These are phyloP conservation scores for Campoletis raptor DNA, from an alignment of 2,888 invertebrate genomes.

Conservation along the genomic window DNA sequence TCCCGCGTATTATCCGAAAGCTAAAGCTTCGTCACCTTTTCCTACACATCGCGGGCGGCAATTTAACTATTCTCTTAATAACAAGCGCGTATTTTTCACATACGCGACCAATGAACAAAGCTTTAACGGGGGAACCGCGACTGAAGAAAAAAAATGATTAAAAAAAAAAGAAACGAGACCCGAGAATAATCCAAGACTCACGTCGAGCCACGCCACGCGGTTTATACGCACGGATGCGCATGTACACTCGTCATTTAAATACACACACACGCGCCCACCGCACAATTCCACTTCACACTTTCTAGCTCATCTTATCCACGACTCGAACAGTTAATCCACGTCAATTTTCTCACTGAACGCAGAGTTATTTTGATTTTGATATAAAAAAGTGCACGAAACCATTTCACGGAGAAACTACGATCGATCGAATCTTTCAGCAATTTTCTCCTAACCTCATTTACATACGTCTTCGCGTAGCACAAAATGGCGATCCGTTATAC, in stretches of 20 bases:
- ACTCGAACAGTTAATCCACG: not conserved
- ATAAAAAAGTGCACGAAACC: not conserved
- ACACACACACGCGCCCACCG: not conserved
- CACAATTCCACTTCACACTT: not conserved
- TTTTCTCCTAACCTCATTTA: not conserved
- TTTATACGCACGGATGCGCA: not conserved
- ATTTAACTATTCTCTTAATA: constrained; percentile 13
- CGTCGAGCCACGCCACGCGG: not conserved
- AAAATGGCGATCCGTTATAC: not conserved
- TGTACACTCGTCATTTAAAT: constrained; percentile 1
- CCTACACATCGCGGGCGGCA: not conserved
- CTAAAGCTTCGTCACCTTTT: constrained; percentile 27
- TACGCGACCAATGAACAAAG: constrained; percentile 53
- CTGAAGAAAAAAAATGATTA: constrained; percentile 14
- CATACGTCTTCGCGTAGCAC: not conserved
- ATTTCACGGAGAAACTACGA: not conserved
- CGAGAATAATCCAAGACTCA: constrained; percentile 5
- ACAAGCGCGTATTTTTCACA: not conserved
- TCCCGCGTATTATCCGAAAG: not conserved
- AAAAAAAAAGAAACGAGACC: constrained; percentile 10
- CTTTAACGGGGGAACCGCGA: constrained; percentile 5
- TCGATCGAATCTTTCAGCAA: not conserved
- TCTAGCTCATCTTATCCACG: not conserved
- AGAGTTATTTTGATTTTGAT: not conserved
- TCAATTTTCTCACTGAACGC: not conserved